phyloP scores from a whole-genome alignment of 1,140 invertebrate genomes.

The Drosophila ambigua region DNA sequence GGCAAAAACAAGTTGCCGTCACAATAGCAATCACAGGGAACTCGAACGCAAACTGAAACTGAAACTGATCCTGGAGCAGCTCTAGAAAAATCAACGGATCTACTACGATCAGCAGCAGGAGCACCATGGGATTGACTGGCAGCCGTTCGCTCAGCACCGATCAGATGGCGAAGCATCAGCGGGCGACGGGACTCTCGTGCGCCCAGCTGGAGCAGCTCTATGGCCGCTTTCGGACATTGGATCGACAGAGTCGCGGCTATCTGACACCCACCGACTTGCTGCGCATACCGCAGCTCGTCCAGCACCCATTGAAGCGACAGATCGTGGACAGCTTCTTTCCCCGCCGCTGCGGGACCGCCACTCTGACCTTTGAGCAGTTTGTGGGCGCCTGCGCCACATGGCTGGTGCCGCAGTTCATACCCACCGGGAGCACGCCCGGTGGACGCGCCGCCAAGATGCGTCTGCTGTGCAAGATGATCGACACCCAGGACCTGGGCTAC shows the following conservation, averaged over 20 bases:
- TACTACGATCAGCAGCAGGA: too few relatives aligned
- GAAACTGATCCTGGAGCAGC: constrained; percentile 22
- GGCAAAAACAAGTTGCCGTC: not conserved
- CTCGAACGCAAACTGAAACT: not conserved
- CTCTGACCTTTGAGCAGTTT: constrained; percentile 48
- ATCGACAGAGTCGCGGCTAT: constrained; percentile 51
- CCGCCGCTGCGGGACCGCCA: constrained; percentile 5
- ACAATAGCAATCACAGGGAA: not conserved
- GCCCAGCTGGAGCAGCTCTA: constrained; percentile 49
- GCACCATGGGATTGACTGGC: constrained; percentile 13
- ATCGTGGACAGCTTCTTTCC: constrained; percentile 60
- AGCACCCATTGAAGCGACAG: constrained; percentile 56
- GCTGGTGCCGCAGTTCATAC: constrained; percentile 31
- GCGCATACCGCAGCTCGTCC: constrained; percentile 54
- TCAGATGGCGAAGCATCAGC: constrained; percentile 29
- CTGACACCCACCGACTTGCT: constrained; percentile 63
- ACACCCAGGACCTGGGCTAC: constrained; percentile 18
- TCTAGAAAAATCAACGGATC: too few relatives aligned
- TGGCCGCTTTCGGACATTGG: constrained; percentile 42
- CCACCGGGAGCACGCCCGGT: not conserved
- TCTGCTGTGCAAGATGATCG: constrained; percentile 50
- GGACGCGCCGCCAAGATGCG: constrained; percentile 42
- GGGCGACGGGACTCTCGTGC: constrained; percentile 17
- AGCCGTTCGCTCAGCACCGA: constrained; percentile 32
- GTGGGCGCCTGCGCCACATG: constrained; percentile 43